phyloP scores from a whole-genome alignment of 2,113 vertebrate species.

The Saccopteryx bilineata region DNA sequence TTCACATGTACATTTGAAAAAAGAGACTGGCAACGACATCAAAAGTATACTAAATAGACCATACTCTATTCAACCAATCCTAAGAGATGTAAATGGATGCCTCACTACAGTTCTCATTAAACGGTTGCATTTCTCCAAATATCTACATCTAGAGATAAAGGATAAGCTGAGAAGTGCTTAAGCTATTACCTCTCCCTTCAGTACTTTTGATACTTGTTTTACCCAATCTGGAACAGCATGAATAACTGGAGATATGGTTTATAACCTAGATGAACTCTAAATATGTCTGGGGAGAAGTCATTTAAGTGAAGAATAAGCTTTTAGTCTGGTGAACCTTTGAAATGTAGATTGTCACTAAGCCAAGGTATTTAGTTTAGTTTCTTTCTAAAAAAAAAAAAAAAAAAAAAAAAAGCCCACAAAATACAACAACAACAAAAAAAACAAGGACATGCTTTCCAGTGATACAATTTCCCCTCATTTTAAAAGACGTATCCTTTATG shows the following conservation, averaged over 20 bases:
- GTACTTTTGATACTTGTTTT: slow-evolving; percentile 79
- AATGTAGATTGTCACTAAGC: slow-evolving; percentile 83
- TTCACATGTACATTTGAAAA: slow-evolving; percentile 80
- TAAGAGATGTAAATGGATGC: slow-evolving; percentile 83
- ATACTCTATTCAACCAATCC: slow-evolving; percentile 77
- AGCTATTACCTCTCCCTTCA: slow-evolving; percentile 74
- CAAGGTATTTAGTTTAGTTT: slow-evolving; percentile 78
- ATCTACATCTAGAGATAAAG: slow-evolving; percentile 81
- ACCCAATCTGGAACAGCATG: slow-evolving; percentile 75
- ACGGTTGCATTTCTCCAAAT: slow-evolving; percentile 75
- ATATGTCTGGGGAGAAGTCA: slow-evolving; percentile 81
- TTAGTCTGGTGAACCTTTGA: slow-evolving; percentile 83
- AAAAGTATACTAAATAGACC: slow-evolving; percentile 81
- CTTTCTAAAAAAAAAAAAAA: slow-evolving; percentile 32
- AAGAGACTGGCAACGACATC: slow-evolving; percentile 84
- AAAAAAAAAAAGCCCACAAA: too few relatives aligned
- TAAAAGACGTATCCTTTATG: slow-evolving; percentile 70
- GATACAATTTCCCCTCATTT: slow-evolving; percentile 76
- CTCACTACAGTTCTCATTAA: slow-evolving; percentile 69
- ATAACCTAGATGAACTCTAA: slow-evolving; percentile 84
- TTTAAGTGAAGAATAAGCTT: slow-evolving; percentile 82
- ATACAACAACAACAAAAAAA: not conserved
- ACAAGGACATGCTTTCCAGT: slow-evolving; percentile 63
- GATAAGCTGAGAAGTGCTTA: slow-evolving; percentile 81
- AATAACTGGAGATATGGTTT: slow-evolving; percentile 81